Conservation (phyloP, 2,888 invertebrate species). For the Drosophila dives region DNA sequence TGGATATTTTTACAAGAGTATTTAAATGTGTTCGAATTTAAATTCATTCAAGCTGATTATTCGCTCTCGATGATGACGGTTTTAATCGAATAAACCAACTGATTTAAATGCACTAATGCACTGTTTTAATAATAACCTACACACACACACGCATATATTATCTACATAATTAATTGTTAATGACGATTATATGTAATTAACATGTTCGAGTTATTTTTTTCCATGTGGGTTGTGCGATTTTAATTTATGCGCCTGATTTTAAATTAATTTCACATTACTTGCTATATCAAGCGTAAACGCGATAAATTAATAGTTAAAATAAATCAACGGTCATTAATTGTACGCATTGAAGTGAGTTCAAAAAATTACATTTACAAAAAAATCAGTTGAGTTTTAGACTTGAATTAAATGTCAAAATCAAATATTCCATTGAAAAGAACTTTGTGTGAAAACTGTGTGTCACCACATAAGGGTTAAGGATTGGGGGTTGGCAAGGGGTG, state of each 20-base stretch:
- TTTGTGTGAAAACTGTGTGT: constrained; percentile 13
- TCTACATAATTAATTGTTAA: constrained; percentile 77
- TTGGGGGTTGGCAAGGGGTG: constrained; percentile 9
- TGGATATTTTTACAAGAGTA: neutral
- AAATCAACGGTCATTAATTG: constrained; percentile 34
- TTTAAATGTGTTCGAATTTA: neutral
- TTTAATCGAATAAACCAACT: constrained; percentile 19
- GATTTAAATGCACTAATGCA: constrained; percentile 42
- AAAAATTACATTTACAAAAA: constrained; percentile 14
- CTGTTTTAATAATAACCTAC: constrained; percentile 1
- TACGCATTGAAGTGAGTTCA: constrained; percentile 3
- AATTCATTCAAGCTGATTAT: constrained; percentile 2
- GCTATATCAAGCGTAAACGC: constrained; percentile 70
- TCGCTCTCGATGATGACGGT: constrained; percentile 1
- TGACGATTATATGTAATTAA: constrained; percentile 69
- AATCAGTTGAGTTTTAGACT: constrained; percentile 12
- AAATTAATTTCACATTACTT: constrained; percentile 69
- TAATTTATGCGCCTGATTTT: constrained; percentile 64
- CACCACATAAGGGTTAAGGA: too few species aligned
- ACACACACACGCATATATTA: constrained; percentile 27
- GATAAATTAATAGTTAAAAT: constrained; percentile 75
- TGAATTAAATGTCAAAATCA: constrained; percentile 44
- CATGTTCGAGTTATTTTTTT: constrained; percentile 28
- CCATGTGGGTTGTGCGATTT: constrained; percentile 22
- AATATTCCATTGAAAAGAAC: constrained; percentile 15